Percentiles rank a stretch among this genome's conserved stretches.
Evolutionary conservation across 2,797 vertebrate species (phyloP).

Genomic region (Xiphophorus birchmanni): DNA sequence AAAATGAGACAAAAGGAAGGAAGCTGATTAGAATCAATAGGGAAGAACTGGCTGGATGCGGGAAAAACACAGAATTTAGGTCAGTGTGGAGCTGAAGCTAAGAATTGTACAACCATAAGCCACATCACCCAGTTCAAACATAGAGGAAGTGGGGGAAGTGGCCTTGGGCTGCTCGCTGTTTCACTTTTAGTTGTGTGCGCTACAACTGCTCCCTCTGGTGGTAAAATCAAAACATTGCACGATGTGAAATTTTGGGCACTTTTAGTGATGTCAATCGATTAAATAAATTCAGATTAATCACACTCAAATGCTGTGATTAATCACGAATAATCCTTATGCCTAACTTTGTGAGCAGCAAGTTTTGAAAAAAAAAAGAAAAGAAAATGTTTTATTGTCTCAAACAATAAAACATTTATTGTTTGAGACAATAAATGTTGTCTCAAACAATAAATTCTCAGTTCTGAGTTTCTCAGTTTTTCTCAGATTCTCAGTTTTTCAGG

Average conservation of each 20-base stretch:
- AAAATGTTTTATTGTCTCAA: no score
- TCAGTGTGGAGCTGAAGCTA: slow-evolving; percentile 64
- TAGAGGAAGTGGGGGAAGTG: slow-evolving; percentile 31
- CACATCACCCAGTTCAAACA: slow-evolving; percentile 57
- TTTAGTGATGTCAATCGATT: no score
- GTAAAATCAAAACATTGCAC: background rate
- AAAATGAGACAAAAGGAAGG: background rate
- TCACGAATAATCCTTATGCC: no score
- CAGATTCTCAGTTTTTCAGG: no score
- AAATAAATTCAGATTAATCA: no score
- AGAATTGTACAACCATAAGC: slow-evolving; percentile 57
- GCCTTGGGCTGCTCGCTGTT: slow-evolving; percentile 20
- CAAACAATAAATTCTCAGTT: no score
- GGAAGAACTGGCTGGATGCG: slow-evolving; percentile 50
- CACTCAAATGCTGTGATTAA: no score
- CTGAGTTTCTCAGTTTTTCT: no score
- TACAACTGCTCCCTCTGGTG: slow-evolving; percentile 64
- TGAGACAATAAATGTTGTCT: no score
- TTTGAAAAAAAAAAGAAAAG: no score
- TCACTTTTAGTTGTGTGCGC: background rate
- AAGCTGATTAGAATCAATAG: slow-evolving; percentile 29
- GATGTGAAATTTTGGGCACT: background rate
- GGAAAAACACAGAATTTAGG: slow-evolving; percentile 72
- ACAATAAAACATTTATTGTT: no score
- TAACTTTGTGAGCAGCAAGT: no score